Conservation (phyloP, 2,113 vertebrate species). For the Azemiops feae region DNA sequence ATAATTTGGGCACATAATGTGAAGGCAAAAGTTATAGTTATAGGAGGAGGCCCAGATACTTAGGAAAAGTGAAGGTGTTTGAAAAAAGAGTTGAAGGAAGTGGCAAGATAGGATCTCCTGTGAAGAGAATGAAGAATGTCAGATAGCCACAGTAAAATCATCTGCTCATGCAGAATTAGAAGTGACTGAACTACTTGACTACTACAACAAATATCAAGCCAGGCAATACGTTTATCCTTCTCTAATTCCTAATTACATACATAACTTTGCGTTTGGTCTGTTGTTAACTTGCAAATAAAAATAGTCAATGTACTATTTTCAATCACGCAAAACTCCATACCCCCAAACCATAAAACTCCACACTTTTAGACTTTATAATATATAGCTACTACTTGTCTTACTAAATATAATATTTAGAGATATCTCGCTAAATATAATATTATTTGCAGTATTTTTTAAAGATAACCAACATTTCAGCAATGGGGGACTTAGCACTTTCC, state of each 20-base stretch:
- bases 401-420: not conserved
- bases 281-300: not conserved
- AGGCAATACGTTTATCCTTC: not conserved
- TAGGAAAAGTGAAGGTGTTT: not conserved
- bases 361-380: not conserved
- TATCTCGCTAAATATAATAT: not conserved
- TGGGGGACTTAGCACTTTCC: not conserved
- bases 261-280: not conserved
- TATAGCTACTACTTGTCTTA: too few species aligned
- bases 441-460: not conserved
- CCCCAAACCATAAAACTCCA: not conserved
- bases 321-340: not conserved
- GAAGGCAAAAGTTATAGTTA: not conserved
- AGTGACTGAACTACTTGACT: not conserved
- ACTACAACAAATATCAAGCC: not conserved
- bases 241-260: not conserved
- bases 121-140: not conserved
- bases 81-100: not conserved
- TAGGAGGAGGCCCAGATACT: not conserved
- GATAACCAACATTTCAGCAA: too few species aligned
- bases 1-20: not conserved
- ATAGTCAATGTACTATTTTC: not conserved
- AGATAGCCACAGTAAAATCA: not conserved
- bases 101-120: not conserved
- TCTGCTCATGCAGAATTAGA: not conserved